These are phyloP conservation scores for Synanthedon tipuliformis DNA, from an alignment of 2,888 invertebrate species.

Conservation along the genomic window DNA sequence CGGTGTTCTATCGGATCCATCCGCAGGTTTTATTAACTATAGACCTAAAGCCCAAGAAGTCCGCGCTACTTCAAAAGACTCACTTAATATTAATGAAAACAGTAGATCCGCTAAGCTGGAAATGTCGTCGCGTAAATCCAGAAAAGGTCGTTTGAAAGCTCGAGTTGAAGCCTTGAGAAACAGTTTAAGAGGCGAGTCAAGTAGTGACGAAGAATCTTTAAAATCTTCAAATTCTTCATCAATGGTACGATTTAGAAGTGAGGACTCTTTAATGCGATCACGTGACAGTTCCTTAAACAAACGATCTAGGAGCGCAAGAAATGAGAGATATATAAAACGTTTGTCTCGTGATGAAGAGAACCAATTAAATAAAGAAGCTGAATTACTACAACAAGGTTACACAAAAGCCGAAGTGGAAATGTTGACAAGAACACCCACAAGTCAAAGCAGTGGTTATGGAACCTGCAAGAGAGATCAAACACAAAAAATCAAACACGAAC, in stretches of 20 bases:
- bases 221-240: conserved; percentile 75
- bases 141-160: conserved; percentile 74
- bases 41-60: conserved; percentile 46
- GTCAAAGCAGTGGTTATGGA: conserved; percentile 62
- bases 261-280: conserved; percentile 74
- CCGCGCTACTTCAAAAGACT: conserved; percentile 47
- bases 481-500: conserved; percentile 53
- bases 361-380: conserved; percentile 66
- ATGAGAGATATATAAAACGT: conserved; percentile 83
- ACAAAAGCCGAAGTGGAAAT: conserved; percentile 67
- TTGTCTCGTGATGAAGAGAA: conserved; percentile 78
- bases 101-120: conserved; percentile 60
- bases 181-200: conserved; percentile 72
- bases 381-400: conserved; percentile 60
- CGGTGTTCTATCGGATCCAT: conserved; percentile 72
- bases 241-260: conserved; percentile 75
- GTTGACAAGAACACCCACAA: conserved; percentile 64
- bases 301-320: conserved; percentile 78
- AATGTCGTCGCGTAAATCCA: conserved; percentile 61
- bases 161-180: conserved; percentile 76
- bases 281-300: conserved; percentile 72
- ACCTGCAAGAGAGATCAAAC: conserved; percentile 60
- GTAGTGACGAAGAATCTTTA: conserved; percentile 78
- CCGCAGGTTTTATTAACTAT: conserved; percentile 59
- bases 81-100: conserved; percentile 43